Evolutionary conservation across 2,797 vertebrate genomes (phyloP).

Genomic region (Sarcoramphus papa): DNA sequence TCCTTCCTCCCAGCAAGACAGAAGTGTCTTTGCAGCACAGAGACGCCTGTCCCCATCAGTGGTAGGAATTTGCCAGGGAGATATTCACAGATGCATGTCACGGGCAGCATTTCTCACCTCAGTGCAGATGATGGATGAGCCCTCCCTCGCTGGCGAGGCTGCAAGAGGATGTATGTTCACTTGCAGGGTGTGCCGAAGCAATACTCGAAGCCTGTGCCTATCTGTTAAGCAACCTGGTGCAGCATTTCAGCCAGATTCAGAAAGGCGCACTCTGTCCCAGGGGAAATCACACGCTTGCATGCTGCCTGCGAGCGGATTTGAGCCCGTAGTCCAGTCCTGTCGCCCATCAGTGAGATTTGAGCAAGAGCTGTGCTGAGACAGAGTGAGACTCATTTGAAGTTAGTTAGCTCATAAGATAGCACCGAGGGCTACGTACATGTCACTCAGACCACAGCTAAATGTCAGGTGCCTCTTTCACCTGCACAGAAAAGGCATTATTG

Average conservation of each 20-base stretch:
- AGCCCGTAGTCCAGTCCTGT: not conserved
- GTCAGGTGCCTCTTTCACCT: not conserved
- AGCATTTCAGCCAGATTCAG: not conserved
- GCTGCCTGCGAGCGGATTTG: rapidly evolving
- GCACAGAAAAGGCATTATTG: not conserved
- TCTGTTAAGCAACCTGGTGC: not conserved
- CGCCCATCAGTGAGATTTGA: not conserved
- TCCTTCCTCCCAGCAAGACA: not conserved
- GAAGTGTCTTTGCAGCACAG: not conserved
- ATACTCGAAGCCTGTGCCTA: rapidly evolving
- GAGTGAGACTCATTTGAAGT: not conserved
- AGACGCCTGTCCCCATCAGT: not conserved
- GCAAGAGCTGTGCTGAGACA: not conserved
- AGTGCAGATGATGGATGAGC: not conserved
- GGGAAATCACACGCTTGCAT: not conserved
- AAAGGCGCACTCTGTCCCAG: not conserved
- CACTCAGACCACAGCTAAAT: not conserved
- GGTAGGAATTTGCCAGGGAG: not conserved
- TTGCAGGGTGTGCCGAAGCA: not conserved
- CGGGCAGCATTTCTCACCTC: not conserved
- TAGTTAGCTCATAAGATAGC: not conserved
- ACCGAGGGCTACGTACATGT: rapidly evolving
- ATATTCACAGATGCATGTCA: not conserved
- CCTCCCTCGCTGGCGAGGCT: not conserved
- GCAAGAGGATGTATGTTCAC: not conserved